phyloP scores from a whole-genome alignment of 2,113 vertebrate species.

The Neotoma lepida region DNA sequence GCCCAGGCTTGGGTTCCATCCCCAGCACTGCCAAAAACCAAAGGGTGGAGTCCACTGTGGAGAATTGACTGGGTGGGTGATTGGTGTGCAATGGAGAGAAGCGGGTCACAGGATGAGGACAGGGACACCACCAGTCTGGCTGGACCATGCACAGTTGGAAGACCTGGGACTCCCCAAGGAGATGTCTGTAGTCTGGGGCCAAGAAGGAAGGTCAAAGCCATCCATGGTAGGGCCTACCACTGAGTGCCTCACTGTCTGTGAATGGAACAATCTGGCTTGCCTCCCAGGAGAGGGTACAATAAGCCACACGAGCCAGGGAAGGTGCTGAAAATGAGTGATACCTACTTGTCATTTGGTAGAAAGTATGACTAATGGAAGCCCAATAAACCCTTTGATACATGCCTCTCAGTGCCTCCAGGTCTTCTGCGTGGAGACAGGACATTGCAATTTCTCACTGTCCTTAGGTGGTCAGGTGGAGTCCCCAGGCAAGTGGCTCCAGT shows the following conservation, averaged over 20 bases:
- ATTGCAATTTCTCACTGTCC: background rate
- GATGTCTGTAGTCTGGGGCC: background rate
- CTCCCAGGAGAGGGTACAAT: background rate
- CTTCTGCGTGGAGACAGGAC: background rate
- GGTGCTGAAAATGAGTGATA: background rate
- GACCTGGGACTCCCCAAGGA: background rate
- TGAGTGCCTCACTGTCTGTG: background rate
- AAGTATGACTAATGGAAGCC: background rate
- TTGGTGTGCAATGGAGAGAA: background rate
- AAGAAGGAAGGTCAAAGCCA: background rate
- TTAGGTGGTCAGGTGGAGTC: background rate
- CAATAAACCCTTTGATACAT: background rate
- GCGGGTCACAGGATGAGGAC: background rate
- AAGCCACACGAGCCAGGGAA: background rate
- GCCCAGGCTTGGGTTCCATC: background rate
- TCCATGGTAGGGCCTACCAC: background rate
- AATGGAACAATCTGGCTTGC: background rate
- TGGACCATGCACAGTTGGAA: no score
- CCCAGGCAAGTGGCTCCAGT: background rate
- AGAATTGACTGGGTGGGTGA: no score
- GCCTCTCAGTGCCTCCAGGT: background rate
- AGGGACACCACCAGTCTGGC: background rate
- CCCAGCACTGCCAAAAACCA: background rate
- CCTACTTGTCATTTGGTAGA: accelerated
- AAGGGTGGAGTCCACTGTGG: background rate